These are phyloP conservation scores for Parotia lawesii DNA, from an alignment of 2,113 vertebrate genomes.

Conservation along the genomic window DNA sequence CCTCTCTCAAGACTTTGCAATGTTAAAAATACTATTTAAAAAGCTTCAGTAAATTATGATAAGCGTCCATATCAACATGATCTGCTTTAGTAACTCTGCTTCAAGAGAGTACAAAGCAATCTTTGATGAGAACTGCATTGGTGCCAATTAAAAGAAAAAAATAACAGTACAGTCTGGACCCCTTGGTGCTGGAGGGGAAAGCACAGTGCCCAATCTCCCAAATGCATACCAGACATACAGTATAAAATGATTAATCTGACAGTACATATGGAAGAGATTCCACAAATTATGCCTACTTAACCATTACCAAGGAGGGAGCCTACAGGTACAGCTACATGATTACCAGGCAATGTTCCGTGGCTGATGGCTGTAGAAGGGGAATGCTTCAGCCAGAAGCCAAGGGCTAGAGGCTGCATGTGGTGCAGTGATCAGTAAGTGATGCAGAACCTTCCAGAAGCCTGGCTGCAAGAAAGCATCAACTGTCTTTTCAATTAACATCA, in stretches of 20 bases:
- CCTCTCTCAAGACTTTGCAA: neutral
- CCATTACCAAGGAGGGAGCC: neutral
- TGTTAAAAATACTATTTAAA: neutral
- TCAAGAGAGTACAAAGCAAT: neutral
- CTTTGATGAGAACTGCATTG: neutral
- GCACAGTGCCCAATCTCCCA: neutral
- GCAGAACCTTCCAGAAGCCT: neutral
- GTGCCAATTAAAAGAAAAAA: neutral
- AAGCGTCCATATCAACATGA: neutral
- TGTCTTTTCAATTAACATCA: neutral
- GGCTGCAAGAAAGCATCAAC: neutral
- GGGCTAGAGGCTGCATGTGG: neutral
- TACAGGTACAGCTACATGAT: neutral
- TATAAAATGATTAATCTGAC: neutral
- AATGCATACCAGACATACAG: neutral
- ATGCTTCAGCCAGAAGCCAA: neutral
- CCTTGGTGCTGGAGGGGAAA: neutral
- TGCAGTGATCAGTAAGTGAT: neutral
- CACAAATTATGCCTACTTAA: neutral
- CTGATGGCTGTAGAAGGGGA: neutral
- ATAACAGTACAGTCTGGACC: neutral
- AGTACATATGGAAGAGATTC: neutral
- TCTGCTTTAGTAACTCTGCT: neutral
- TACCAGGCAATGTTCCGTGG: neutral
- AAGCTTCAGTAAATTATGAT: neutral